phyloP scores from a whole-genome alignment of 2,888 invertebrate genomes.

The Lamproptera curius region DNA sequence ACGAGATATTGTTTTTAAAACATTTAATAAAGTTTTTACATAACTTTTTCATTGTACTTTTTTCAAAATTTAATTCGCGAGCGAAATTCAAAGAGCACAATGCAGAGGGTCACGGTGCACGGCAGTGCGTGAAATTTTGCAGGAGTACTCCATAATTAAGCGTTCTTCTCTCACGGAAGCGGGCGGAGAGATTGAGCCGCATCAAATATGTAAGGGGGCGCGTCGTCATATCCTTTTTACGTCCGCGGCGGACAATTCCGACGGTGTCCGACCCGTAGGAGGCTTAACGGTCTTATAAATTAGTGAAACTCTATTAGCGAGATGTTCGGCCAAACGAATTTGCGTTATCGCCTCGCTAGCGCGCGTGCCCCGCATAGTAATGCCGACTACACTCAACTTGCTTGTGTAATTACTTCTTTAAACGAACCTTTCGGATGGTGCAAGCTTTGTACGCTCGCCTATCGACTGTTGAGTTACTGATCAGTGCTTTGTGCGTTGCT shows the following conservation, averaged over 20 bases:
- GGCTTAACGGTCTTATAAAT: conserved; percentile 75
- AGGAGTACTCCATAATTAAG: conserved; percentile 60
- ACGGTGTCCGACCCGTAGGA: conserved; percentile 49
- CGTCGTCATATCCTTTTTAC: conserved; percentile 70
- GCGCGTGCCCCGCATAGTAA: conserved; percentile 69
- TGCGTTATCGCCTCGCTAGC: conserved; percentile 73
- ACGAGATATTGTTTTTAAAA: no score
- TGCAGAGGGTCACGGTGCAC: no score
- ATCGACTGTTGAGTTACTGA: conserved; percentile 19
- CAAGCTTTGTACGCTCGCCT: conserved; percentile 26
- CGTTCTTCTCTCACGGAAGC: conserved; percentile 47
- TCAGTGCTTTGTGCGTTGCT: conserved; percentile 20
- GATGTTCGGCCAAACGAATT: conserved; percentile 76
- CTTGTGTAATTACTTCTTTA: conserved; percentile 74
- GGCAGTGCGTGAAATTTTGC: conserved; percentile 51
- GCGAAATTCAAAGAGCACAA: no score
- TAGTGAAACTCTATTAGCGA: conserved; percentile 78
- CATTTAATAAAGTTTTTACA: no score
- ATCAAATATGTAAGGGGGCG: conserved; percentile 68
- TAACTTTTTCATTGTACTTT: no score
- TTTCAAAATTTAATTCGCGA: no score
- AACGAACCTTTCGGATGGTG: conserved; percentile 54
- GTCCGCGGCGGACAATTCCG: conserved; percentile 65
- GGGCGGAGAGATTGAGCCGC: conserved; percentile 54
- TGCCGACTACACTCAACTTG: conserved; percentile 55